phyloP scores from a whole-genome alignment of 2,113 vertebrate genomes.

The Ailurus styani region DNA sequence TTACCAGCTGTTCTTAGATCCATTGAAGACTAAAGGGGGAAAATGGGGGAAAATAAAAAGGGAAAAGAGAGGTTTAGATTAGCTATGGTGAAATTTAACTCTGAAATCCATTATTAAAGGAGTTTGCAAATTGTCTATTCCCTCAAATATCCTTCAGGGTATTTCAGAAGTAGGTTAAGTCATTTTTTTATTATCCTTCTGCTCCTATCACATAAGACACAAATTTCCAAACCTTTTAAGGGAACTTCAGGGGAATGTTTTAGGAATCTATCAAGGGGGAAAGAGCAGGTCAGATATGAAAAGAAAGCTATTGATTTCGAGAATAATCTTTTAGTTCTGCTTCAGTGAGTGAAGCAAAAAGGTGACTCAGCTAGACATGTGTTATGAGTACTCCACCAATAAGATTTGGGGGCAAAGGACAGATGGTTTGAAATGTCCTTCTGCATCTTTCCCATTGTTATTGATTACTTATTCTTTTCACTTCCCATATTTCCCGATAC shows the following conservation, averaged over 20 bases:
- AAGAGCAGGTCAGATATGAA: background rate
- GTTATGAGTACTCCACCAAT: accelerated
- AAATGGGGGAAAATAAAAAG: background rate
- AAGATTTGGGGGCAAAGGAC: background rate
- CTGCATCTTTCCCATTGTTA: background rate
- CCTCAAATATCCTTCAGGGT: background rate
- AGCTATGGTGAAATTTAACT: background rate
- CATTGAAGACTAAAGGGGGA: background rate
- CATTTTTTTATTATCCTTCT: background rate
- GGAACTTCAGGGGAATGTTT: background rate
- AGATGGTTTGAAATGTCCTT: background rate
- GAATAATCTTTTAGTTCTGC: background rate
- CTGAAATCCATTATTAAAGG: background rate
- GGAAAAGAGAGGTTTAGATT: background rate
- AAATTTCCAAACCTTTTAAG: background rate
- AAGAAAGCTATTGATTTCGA: background rate
- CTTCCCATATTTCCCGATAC: background rate
- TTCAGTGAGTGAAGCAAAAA: background rate
- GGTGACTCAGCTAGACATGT: accelerated
- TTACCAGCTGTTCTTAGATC: background rate
- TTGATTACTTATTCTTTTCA: background rate
- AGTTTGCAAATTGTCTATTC: background rate
- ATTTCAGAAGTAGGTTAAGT: background rate
- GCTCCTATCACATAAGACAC: background rate
- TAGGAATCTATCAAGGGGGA: background rate